Evolutionary conservation across 2,797 vertebrate species (phyloP).

Genomic region (Coluber constrictor): DNA sequence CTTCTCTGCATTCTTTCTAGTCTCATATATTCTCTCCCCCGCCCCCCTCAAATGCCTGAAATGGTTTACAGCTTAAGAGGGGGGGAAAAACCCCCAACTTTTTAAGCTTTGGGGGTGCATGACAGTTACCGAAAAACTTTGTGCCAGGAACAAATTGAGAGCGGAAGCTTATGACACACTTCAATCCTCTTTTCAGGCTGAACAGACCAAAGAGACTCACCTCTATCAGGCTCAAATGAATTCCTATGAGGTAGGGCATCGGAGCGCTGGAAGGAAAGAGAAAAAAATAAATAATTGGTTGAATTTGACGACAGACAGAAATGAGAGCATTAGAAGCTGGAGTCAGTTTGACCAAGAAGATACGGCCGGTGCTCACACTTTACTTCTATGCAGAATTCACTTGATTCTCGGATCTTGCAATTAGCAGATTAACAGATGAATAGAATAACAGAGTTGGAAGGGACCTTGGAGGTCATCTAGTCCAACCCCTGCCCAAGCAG

Average conservation of each 20-base stretch:
- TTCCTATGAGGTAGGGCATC: conserved; percentile 99
- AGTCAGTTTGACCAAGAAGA: neutral
- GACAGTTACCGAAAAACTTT: neutral
- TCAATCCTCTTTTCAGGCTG: neutral
- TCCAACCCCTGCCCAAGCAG: too few species aligned
- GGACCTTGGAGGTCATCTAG: too few species aligned
- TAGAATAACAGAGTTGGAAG: too few species aligned
- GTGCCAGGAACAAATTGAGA: neutral
- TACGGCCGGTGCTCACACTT: neutral
- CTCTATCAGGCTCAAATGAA: conserved; percentile 98
- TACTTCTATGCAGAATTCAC: neutral
- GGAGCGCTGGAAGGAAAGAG: conserved; percentile 84
- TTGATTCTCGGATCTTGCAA: neutral
- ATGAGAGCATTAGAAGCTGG: neutral
- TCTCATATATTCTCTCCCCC: neutral
- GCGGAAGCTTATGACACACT: neutral
- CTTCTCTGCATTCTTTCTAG: neutral
- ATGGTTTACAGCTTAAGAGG: neutral
- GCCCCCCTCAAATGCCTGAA: neutral
- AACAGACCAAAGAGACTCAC: conserved; percentile 69
- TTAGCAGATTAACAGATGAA: neutral
- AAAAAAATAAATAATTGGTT: conserved; percentile 42
- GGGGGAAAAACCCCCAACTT: too few species aligned
- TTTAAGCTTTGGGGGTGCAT: too few species aligned
- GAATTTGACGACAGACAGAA: conserved; percentile 27